Evolutionary conservation across 2,113 vertebrate genomes (phyloP), one percentile per base, ranked within the genome.

Genomic region (Notiomystis cincta): DNA sequence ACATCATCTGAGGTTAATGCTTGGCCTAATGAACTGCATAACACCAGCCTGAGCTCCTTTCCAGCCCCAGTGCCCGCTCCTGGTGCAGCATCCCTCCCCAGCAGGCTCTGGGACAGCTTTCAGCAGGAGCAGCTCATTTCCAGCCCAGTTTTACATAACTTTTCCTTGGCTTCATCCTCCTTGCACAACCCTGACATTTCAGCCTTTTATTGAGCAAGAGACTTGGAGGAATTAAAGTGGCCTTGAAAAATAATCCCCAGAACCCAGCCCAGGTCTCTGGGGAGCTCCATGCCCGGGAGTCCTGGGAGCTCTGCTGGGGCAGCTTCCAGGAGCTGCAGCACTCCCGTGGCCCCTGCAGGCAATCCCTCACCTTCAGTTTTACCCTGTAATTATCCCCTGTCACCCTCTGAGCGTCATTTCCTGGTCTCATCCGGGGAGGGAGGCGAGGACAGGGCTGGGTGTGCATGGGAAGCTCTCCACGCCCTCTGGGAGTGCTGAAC

Each of bases 391-490:
- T 87, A 44, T 80, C 93, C 93, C 60, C 84, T 61, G 82, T 88
- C 87, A 87, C 85, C 82, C 95, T 42, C 80, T 47, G 58, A 33
- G 89, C 82, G 16, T 90, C 82, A 25, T 91, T 94, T 97, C 91
- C 95, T 82, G 71, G 31, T 91, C 78, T 65, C 80, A 56, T 60
- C 88, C 53, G 58, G 94, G 92, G 45, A 82, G 90, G 91, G 90
- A 86, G 95, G 83, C 28, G 44, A 95, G 95, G 80, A 33, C 73
- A 90, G 45, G 8, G 12, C 78, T 90, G 97, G 94, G 72, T 86
- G 96, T 97, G 91, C 86, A 44, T 79, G 95, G 94, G 94, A 91
- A 96, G 96, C 71, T 80, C 82, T 65, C 94, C 95, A 82, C 54
- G 17, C 93, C 92, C 87, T 92, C 70, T 62, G 28, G 28, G 73